Percentiles rank a stretch among this genome's conserved stretches.
Conservation (phyloP, 2,888 invertebrate species). For the Tuberolachnus salignus region DNA sequence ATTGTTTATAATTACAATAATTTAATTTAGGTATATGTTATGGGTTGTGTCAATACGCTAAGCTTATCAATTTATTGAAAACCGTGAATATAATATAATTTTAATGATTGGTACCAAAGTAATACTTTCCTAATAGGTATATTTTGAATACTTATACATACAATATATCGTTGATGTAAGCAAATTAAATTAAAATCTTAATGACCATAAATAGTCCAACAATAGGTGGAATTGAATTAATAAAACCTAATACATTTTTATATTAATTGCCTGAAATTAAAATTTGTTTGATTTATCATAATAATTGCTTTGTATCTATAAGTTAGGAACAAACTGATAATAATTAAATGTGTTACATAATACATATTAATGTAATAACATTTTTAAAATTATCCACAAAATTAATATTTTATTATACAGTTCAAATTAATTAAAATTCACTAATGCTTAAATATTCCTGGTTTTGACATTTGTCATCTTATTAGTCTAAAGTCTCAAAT, state of each 20-base stretch:
- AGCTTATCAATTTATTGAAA: too few relatives aligned
- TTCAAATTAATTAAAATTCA: not conserved
- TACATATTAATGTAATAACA: not conserved
- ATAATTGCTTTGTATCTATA: not conserved
- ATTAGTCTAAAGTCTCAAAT: slow-evolving; percentile 14
- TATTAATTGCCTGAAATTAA: not conserved
- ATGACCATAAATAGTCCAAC: not conserved
- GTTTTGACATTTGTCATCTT: not conserved
- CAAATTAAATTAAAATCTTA: too few relatives aligned
- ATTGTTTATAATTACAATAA: too few relatives aligned
- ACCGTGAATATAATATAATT: too few relatives aligned
- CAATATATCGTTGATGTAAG: too few relatives aligned
- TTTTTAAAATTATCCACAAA: not conserved
- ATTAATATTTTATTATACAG: slow-evolving; percentile 10
- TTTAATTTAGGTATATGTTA: too few relatives aligned
- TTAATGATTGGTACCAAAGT: too few relatives aligned
- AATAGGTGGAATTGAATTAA: too few relatives aligned
- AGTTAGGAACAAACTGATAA: not conserved
- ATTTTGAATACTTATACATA: too few relatives aligned
- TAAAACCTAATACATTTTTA: not conserved
- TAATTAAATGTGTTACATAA: slow-evolving; percentile 3
- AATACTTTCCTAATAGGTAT: too few relatives aligned
- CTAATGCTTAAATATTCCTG: not conserved
- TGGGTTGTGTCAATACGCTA: too few relatives aligned
- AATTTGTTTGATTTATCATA: not conserved